These are phyloP conservation scores for Folsomia candida DNA, from an alignment of 2,888 invertebrate species.

Conservation along the genomic window DNA sequence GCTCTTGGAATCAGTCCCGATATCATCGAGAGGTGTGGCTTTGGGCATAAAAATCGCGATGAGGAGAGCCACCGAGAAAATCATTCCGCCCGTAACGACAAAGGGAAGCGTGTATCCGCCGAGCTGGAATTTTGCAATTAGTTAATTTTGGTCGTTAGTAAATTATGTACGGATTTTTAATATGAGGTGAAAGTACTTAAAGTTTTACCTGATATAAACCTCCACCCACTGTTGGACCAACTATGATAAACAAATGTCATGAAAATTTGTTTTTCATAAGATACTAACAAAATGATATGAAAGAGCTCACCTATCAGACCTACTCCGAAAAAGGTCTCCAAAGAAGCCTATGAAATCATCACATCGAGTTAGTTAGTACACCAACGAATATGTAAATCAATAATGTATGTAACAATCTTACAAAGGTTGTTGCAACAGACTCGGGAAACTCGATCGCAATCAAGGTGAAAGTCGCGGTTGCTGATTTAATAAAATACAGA, in stretches of 20 bases:
- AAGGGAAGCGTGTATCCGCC: conserved; percentile 59
- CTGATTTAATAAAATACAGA: too few relatives aligned
- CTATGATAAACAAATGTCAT: too few relatives aligned
- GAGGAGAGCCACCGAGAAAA: conserved; percentile 24
- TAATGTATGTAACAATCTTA: too few relatives aligned
- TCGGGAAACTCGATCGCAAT: conserved; percentile 81
- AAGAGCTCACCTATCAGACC: too few relatives aligned
- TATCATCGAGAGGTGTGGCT: neutral
- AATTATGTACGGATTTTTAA: too few relatives aligned
- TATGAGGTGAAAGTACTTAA: neutral
- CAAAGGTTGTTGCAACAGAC: conserved; percentile 79
- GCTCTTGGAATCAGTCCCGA: conserved; percentile 11
- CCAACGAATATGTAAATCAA: too few relatives aligned
- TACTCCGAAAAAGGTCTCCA: conserved; percentile 58
- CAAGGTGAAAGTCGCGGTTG: conserved; percentile 76
- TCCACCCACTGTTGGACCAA: conserved; percentile 86
- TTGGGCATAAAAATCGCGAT: conserved; percentile 34
- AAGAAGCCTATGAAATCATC: conserved; percentile 45
- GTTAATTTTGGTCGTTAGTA: neutral
- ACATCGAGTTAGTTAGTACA: neutral
- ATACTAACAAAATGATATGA: too few relatives aligned
- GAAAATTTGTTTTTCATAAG: too few relatives aligned
- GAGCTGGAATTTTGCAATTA: conserved; percentile 38
- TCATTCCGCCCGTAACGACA: conserved; percentile 42
- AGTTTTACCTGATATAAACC: conserved; percentile 66